Evolutionary conservation across 2,888 invertebrate species (phyloP).

Genomic region (Heliconius hortense): DNA sequence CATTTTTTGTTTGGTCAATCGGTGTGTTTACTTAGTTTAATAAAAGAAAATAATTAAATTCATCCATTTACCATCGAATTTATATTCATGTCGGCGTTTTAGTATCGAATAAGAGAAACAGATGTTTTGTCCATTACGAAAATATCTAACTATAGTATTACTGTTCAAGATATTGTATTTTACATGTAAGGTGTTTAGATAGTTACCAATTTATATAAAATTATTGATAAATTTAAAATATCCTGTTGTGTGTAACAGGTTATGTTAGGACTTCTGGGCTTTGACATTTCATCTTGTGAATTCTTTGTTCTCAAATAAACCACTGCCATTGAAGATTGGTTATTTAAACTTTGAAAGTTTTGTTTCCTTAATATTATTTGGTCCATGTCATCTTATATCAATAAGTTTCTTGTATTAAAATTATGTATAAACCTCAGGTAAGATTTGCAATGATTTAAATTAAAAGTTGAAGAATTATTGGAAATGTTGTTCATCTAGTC

Average conservation of each 20-base stretch:
- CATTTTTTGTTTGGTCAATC: slow-evolving; percentile 8
- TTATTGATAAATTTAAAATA: slow-evolving; percentile 18
- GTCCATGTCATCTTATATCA: not conserved
- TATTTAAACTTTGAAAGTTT: not conserved
- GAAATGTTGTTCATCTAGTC: slow-evolving; percentile 18
- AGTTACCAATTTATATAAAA: slow-evolving; percentile 41
- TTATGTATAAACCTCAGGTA: not conserved
- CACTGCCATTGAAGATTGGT: slow-evolving; percentile 13
- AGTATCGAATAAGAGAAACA: slow-evolving; percentile 27
- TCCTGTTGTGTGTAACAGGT: slow-evolving; percentile 6
- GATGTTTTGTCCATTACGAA: slow-evolving; percentile 37
- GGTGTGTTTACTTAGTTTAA: slow-evolving; percentile 22
- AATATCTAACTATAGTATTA: slow-evolving; percentile 34
- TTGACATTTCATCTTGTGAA: slow-evolving; percentile 1
- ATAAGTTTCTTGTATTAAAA: not conserved
- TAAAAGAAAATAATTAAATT: slow-evolving; percentile 13
- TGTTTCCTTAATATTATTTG: not conserved
- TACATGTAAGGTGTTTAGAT: slow-evolving; percentile 38
- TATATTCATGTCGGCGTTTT: slow-evolving; percentile 22
- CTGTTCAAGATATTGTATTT: slow-evolving; percentile 34
- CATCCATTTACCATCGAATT: slow-evolving; percentile 32
- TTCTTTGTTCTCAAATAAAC: slow-evolving; percentile 13
- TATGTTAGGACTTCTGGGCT: not conserved
- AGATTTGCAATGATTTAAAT: not conserved
- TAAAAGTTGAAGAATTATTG: slow-evolving; percentile 10